These are phyloP conservation scores for Vipera ursinii DNA, from an alignment of 2,797 vertebrate genomes.

Conservation along the genomic window DNA sequence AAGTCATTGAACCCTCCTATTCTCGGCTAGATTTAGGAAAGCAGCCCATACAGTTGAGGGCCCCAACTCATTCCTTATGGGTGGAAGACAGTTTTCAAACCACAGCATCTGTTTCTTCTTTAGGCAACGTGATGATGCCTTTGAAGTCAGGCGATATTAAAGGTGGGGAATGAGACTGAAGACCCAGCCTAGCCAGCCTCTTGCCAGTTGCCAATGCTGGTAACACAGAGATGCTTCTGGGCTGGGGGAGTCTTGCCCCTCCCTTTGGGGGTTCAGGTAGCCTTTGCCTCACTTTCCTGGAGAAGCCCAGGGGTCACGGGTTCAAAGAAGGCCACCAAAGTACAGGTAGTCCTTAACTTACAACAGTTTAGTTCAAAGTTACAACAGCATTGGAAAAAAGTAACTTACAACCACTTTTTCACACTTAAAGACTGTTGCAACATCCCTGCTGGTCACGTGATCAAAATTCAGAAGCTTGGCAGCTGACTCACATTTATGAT, in stretches of 20 bases:
- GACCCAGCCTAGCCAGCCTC: background rate
- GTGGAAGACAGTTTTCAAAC: conserved; percentile 24
- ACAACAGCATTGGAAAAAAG: too few relatives aligned
- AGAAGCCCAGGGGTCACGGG: background rate
- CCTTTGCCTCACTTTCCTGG: background rate
- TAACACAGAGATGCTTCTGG: background rate
- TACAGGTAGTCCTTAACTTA: background rate
- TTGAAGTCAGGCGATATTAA: background rate
- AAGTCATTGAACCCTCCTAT: background rate
- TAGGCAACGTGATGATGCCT: conserved; percentile 26
- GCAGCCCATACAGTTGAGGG: background rate
- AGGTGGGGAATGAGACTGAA: background rate
- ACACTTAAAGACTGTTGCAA: too few relatives aligned
- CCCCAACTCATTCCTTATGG: conserved; percentile 22
- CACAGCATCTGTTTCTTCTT: conserved; percentile 27
- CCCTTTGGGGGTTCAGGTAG: background rate
- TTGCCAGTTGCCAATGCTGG: background rate
- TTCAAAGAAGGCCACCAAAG: background rate
- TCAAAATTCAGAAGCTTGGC: too few relatives aligned
- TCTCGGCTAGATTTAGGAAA: conserved; percentile 16
- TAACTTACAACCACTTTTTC: too few relatives aligned
- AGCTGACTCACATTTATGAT: too few relatives aligned
- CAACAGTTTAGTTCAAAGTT: too few relatives aligned
- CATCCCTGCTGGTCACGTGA: too few relatives aligned
- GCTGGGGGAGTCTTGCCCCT: background rate